Evolutionary conservation across 2,888 invertebrate genomes (phyloP), one percentile per base, ranked within the genome.

Genomic region (Drosophila barbarae): DNA sequence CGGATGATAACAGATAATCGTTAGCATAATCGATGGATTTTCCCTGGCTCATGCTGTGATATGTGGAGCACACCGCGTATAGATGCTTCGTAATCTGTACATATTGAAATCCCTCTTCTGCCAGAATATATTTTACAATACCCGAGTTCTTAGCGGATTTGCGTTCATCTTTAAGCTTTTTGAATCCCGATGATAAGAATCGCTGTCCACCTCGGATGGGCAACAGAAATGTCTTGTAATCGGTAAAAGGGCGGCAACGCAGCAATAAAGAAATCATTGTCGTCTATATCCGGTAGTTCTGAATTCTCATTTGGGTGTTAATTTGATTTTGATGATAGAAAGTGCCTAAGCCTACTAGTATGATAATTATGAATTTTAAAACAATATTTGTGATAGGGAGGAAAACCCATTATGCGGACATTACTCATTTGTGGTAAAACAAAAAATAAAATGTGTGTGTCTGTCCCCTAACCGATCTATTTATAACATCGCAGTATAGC

Each of bases 181-280:
- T 63, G 4, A 52, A n/a, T 38, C 23, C 23, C 1, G 55, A 30
- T 5, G 55, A 30, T 5, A 61, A 32, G 5, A 30, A 10, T 13
- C 23, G 34, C 9, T 8, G 39, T 18, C 15, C 28, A 26, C 15
- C 18, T 1, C 15, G 39, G 21, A 21, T 39, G 21, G 39, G 12
- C 12, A 21, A 8, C 6, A 56, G 28, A 4, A 44, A 32, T 21
- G 46, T 60, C 35, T 51, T 72, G 44, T 46, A 63, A 8, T 53
- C 51, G 6, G 26, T 12, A n/a, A 51, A 21, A n/a, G 55, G 12
- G n/a, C 56, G 60, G n/a, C 56, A 69, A 39, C 72, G 66, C n/a
- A 47, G 21, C 57, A 71, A 13, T 18, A 72, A 55, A 18, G 63
- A 47, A 38, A 70, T 72, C 81, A 81, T 77, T 46, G 34, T 51